Percentiles rank a stretch among this genome's conserved stretches.
Evolutionary conservation across 2,888 invertebrate species (phyloP).

Genomic region (Diarsia rubi): DNA sequence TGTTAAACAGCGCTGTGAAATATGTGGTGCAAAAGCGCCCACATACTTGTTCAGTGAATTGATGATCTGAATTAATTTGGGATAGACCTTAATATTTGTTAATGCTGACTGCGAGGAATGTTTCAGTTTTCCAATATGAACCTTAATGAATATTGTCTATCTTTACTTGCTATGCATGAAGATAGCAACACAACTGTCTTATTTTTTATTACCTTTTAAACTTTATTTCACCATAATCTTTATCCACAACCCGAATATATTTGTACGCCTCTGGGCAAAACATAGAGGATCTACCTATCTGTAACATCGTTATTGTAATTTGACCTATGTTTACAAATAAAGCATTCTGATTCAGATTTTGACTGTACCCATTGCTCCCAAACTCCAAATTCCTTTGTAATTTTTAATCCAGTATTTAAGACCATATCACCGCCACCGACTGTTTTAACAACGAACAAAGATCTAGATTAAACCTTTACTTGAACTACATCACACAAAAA

Average conservation of each 20-base stretch:
- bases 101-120: background rate
- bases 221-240: background rate
- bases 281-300: too few species aligned
- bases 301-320: too few species aligned
- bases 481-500: conserved; percentile 1
- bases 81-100: conserved; percentile 17
- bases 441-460: background rate
- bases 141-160: background rate
- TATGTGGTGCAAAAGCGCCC: conserved; percentile 49
- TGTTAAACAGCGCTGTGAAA: conserved; percentile 63
- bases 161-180: background rate
- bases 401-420: background rate
- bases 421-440: background rate
- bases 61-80: conserved; percentile 39
- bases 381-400: background rate
- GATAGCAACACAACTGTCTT: background rate
- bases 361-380: too few species aligned
- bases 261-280: too few species aligned
- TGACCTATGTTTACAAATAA: too few species aligned
- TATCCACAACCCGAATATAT: background rate
- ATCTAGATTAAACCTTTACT: background rate
- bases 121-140: background rate
- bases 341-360: too few species aligned
- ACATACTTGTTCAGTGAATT: conserved; percentile 36
- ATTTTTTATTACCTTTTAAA: background rate